A percentile compares a stretch with the other conserved stretches of the same genome.
These are phyloP conservation scores for Sebastiscus albofasciatus DNA, from an alignment of 2,797 vertebrate species.

Conservation along the genomic window DNA sequence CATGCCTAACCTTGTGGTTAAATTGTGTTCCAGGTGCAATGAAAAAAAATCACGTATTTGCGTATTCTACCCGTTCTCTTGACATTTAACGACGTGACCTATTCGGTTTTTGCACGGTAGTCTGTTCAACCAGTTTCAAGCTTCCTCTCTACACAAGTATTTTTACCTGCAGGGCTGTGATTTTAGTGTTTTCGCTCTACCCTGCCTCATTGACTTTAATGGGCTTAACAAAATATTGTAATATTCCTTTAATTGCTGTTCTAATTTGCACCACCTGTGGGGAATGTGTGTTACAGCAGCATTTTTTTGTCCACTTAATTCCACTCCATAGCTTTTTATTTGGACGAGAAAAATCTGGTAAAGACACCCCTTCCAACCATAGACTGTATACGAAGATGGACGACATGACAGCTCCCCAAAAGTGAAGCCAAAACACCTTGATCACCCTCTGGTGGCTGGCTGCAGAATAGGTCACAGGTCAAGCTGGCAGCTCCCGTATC, in stretches of 20 bases:
- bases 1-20: neutral
- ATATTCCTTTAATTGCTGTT: neutral
- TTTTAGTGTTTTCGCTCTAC: conserved; percentile 72
- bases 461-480: too few species aligned
- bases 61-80: neutral
- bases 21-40: conserved; percentile 10
- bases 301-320: neutral
- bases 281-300: neutral
- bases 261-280: neutral
- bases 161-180: conserved; percentile 75
- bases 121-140: conserved; percentile 34
- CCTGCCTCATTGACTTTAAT: conserved; percentile 81
- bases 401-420: neutral
- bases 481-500: too few species aligned
- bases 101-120: conserved; percentile 21
- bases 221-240: conserved; percentile 58
- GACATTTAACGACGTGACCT: neutral
- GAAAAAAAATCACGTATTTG: neutral
- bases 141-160: conserved; percentile 36
- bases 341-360: neutral
- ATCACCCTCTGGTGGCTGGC: too few species aligned
- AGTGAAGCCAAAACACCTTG: too few species aligned
- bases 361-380: neutral
- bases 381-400: neutral
- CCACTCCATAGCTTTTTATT: neutral